A percentile compares a stretch with the other conserved stretches of the same genome.
Conservation (phyloP, 2,797 vertebrate genomes). For the Valencia hispanica region DNA sequence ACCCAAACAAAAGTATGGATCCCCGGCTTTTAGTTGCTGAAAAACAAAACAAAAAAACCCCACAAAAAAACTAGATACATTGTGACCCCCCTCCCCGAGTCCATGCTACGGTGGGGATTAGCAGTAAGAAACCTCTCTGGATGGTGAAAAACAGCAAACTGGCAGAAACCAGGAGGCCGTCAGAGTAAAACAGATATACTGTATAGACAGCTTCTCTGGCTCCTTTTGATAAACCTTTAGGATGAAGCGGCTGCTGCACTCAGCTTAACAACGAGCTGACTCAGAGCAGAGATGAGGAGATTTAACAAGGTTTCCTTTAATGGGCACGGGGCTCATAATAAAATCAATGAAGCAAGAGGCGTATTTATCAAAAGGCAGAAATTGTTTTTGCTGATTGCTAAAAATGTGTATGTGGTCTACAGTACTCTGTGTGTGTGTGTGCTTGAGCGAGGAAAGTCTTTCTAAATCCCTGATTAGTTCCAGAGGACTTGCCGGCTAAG, state of each 20-base stretch:
- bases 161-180: constrained; percentile 30
- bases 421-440: constrained; percentile 17
- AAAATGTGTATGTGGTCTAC: constrained; percentile 15
- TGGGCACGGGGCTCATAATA: constrained; percentile 22
- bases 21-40: background rate
- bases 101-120: constrained; percentile 15
- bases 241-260: constrained; percentile 50
- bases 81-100: background rate
- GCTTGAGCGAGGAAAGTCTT: constrained; percentile 31
- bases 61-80: background rate
- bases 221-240: constrained; percentile 48
- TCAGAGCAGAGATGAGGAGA: constrained; percentile 49
- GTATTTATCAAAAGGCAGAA: constrained; percentile 13
- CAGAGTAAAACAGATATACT: constrained; percentile 43
- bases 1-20: constrained; percentile 11
- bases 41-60: background rate
- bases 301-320: constrained; percentile 41
- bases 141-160: constrained; percentile 40
- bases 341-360: constrained; percentile 19
- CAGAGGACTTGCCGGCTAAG: constrained; percentile 59
- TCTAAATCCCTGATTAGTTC: constrained; percentile 73
- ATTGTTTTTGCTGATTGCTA: constrained; percentile 28
- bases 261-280: constrained; percentile 45
- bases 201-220: constrained; percentile 33
- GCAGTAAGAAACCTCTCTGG: constrained; percentile 24